These are phyloP conservation scores for Leptonema lineaticorne DNA, from an alignment of 1,140 invertebrate species.

Conservation along the genomic window DNA sequence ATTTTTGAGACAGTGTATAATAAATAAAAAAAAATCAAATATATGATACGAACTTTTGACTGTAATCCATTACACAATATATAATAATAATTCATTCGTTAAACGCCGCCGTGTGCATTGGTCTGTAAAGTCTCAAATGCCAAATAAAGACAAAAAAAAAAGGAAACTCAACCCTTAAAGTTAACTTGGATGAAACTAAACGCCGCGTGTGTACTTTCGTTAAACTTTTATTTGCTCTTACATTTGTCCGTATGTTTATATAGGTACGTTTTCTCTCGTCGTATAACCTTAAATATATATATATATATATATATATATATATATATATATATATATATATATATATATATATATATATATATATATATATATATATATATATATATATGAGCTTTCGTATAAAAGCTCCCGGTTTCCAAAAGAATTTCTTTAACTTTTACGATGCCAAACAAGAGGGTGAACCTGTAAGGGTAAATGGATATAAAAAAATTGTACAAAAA, in stretches of 20 bases:
- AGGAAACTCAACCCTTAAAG: conserved; percentile 19
- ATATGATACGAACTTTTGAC: too few relatives aligned
- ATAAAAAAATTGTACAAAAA: too few relatives aligned
- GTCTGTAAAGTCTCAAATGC: not conserved
- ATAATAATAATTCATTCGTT: too few relatives aligned
- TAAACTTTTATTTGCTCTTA: conserved; percentile 21
- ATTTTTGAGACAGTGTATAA: too few relatives aligned
- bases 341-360: not conserved
- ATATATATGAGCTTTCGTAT: not conserved
- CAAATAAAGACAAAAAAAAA: conserved; percentile 19
- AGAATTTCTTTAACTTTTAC: not conserved
- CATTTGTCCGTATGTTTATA: not conserved
- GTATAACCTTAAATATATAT: too few relatives aligned
- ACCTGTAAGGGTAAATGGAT: not conserved
- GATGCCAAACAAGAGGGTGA: not conserved
- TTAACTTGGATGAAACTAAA: conserved; percentile 12
- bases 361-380: not conserved
- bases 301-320: not conserved
- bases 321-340: not conserved
- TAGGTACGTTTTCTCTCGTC: too few relatives aligned
- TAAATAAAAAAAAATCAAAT: too few relatives aligned
- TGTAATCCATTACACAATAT: too few relatives aligned
- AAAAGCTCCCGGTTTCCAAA: not conserved
- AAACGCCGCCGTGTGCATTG: not conserved
- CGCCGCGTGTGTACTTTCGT: not conserved